Conservation (phyloP, 2,888 invertebrate species). For the Netelia melanura region DNA sequence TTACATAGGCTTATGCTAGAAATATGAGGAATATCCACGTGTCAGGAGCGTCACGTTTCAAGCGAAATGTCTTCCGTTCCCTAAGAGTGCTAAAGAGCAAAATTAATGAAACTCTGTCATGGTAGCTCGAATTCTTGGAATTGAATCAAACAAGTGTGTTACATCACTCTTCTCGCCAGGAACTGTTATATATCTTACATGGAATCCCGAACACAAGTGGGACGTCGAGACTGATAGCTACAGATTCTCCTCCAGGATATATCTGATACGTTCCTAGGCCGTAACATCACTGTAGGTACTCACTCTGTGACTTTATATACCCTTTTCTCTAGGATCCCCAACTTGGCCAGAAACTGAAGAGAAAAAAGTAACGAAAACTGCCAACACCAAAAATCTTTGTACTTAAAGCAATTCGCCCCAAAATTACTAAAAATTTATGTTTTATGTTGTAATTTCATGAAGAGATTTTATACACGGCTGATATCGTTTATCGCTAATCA, state of each 20-base stretch:
- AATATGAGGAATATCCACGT: no score
- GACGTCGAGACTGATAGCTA: conserved; percentile 78
- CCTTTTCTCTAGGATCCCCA: neutral
- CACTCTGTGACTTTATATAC: conserved; percentile 1
- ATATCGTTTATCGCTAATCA: no score
- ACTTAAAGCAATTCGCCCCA: no score
- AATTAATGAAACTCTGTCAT: conserved; percentile 76
- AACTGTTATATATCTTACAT: conserved; percentile 79
- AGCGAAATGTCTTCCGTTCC: conserved; percentile 24
- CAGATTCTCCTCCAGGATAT: conserved; percentile 64
- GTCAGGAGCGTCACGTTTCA: neutral
- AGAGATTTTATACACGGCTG: no score
- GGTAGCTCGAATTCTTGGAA: conserved; percentile 78
- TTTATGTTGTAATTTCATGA: no score
- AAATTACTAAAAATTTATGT: no score
- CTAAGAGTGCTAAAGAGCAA: conserved; percentile 71
- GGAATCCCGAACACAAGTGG: conserved; percentile 69
- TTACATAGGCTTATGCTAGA: neutral
- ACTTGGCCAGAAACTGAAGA: neutral
- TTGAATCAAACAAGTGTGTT: conserved; percentile 83
- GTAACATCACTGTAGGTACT: conserved; percentile 25
- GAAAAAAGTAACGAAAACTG: neutral
- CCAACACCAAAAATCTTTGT: neutral
- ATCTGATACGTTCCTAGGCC: conserved; percentile 54
- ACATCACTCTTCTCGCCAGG: conserved; percentile 58